Evolutionary conservation across 2,888 invertebrate species (phyloP), one percentile per base, ranked within the genome.

Genomic region (Aphrophora alni): DNA sequence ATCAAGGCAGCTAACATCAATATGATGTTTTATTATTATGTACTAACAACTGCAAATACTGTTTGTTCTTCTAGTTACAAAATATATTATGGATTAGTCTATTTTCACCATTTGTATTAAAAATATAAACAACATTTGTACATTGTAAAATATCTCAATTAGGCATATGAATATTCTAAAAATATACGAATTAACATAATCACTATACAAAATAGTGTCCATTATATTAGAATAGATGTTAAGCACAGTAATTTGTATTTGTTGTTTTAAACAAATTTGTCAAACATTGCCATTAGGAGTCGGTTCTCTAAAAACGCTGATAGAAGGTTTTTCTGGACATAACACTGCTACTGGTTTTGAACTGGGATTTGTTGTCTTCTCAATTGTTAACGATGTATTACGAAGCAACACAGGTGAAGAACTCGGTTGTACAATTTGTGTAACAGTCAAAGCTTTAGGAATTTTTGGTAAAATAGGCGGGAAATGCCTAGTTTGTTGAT

Each of bases 391-490:
- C 12, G 84, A 83, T 73, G 77, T 81, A 51, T 75, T 78, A 51
- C 75, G 75, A 38, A 81, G 76, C 26, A 83, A 28, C 12, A 25
- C 38, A 24, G 51, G 69, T 12, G 70, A 81, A 12, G 70, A 81
- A 33, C 76, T 70, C 14, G 81, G 70, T 85, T 95, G 95, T 14
- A 95, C 94, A 86, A 95, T 95, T 78, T 83, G 82, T 5, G 84
- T 82, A 24, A 95, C 95, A 0, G 95, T 95, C 84, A 95, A 87
- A 0, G 94, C 94, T 87, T 93, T 95, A 33, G 95, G 95, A 82
- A 85, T 87, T 88, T 84, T 88, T 87, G 84, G 84, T 71, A 83
- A 77, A 26, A 84, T 82, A 4, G 79, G 82, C 2, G 81, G 77
- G 27, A 75, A 78, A 72, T 81, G 78, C 71, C 70, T 81, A 21